These are phyloP conservation scores for Eulemur mongoz DNA, from an alignment of 2,797 vertebrate genomes.

Conservation along the genomic window DNA sequence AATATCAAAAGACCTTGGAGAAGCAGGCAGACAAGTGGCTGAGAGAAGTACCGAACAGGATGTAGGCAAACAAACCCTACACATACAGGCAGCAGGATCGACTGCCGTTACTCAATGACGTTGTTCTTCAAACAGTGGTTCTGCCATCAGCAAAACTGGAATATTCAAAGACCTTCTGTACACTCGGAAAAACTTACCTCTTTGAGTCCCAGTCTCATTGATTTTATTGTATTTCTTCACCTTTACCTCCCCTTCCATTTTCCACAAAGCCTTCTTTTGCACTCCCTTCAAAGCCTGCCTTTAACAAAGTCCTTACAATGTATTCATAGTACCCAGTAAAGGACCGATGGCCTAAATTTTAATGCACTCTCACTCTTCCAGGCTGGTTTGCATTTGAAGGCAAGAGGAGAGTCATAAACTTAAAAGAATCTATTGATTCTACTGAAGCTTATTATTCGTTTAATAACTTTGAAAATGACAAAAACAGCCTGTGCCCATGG, in stretches of 20 bases:
- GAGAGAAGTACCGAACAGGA: background rate
- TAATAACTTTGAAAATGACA: background rate
- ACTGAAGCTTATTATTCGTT: background rate
- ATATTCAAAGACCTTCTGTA: background rate
- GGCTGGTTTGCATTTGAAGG: background rate
- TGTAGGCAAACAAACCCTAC: background rate
- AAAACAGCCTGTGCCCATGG: background rate
- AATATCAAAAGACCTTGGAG: background rate
- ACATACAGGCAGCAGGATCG: background rate
- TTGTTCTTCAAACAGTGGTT: background rate
- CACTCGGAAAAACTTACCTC: background rate
- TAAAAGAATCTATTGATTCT: background rate
- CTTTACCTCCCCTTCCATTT: constrained; percentile 22
- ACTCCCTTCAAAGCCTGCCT: background rate
- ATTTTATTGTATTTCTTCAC: background rate
- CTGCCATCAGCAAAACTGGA: background rate
- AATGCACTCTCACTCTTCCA: background rate
- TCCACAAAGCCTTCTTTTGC: background rate
- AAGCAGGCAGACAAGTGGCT: background rate
- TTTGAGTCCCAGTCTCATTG: background rate
- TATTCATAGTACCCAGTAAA: background rate
- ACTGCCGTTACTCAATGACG: background rate
- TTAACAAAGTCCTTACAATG: background rate
- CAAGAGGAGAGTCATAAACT: background rate
- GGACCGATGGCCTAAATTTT: background rate